A percentile compares a stretch with the other conserved stretches of the same genome.
phyloP scores from a whole-genome alignment of 2,113 vertebrate species.

The Ailurus styani region DNA sequence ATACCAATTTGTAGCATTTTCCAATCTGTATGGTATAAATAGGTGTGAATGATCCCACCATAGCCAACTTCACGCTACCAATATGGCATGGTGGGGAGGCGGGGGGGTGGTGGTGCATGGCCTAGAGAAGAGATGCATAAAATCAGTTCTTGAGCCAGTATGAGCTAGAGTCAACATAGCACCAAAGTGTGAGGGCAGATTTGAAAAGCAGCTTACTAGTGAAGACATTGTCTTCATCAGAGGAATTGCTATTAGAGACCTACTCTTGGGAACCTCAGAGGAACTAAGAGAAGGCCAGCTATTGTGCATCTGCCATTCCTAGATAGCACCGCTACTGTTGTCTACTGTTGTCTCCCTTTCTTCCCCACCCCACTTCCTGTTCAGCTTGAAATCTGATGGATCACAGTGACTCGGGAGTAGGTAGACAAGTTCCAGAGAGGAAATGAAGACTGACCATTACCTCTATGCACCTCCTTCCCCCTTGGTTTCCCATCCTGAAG shows the following conservation, averaged over 20 bases:
- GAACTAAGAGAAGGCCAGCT: not conserved
- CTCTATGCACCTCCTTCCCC: not conserved
- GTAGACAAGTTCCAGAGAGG: not conserved
- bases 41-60: not conserved
- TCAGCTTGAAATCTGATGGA: not conserved
- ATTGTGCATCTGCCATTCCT: rapidly evolving
- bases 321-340: not conserved
- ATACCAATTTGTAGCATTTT: not conserved
- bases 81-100: not conserved
- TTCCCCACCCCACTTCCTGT: not conserved
- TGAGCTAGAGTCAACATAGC: not conserved
- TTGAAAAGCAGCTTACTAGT: not conserved
- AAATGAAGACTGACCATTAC: not conserved
- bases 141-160: not conserved
- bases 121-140: not conserved
- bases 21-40: not conserved
- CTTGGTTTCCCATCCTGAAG: not conserved
- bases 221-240: not conserved
- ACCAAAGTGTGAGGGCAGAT: rapidly evolving
- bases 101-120: too few relatives aligned
- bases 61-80: not conserved
- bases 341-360: too few relatives aligned
- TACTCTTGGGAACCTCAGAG: not conserved
- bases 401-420: not conserved
- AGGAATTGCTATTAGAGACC: not conserved